A percentile compares a stretch with the other conserved stretches of the same genome.
phyloP scores from a whole-genome alignment of 2,888 invertebrate species.

The Eilema caniola region DNA sequence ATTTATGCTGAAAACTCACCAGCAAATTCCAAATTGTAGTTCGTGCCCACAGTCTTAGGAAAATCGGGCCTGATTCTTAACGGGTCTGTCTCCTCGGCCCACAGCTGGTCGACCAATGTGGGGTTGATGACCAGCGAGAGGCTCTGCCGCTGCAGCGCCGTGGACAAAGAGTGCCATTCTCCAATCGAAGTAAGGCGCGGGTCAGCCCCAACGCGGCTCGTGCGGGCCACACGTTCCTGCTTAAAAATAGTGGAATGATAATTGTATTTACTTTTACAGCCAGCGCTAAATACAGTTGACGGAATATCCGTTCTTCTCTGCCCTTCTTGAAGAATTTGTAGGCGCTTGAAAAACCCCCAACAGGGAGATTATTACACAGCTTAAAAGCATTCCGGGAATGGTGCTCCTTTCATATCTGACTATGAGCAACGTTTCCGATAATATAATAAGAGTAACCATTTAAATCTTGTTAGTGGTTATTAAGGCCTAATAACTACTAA shows the following conservation, averaged over 20 bases:
- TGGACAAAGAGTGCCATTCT: constrained; percentile 89
- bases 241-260: constrained; percentile 11
- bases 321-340: no score
- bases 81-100: constrained; percentile 86
- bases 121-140: constrained; percentile 86
- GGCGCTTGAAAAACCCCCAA: no score
- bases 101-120: constrained; percentile 93
- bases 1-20: constrained; percentile 66
- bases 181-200: constrained; percentile 90
- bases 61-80: constrained; percentile 84
- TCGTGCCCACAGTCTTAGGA: constrained; percentile 88
- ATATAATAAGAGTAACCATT: no score
- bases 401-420: no score
- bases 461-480: no score
- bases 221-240: constrained; percentile 72
- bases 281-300: not conserved
- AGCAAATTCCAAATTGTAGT: constrained; percentile 87
- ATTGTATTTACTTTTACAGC: not conserved
- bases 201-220: constrained; percentile 91
- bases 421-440: no score
- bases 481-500: not conserved
- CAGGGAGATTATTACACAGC: no score
- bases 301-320: not conserved
- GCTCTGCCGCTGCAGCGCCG: constrained; percentile 83
- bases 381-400: not conserved